Percentiles rank a stretch among this genome's conserved stretches.
Evolutionary conservation across 2,888 invertebrate species (phyloP).

Genomic region (Ganaspis brasiliensis): DNA sequence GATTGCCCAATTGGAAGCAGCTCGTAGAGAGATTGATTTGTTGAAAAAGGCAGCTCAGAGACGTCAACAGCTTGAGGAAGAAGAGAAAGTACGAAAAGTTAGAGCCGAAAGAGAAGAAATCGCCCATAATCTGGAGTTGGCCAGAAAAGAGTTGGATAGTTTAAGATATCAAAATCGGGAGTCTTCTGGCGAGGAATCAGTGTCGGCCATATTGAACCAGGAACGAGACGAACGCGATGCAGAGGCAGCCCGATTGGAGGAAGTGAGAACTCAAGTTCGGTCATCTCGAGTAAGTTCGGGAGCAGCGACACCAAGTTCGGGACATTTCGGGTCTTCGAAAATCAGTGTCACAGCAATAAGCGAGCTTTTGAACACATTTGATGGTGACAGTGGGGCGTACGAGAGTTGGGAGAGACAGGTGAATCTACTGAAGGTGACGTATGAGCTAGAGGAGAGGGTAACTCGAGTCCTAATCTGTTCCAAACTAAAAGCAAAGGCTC

Average conservation of each 20-base stretch:
- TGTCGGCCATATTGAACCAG: neutral
- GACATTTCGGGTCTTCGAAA: neutral
- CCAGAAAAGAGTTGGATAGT: neutral
- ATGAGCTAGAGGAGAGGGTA: neutral
- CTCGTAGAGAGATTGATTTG: neutral
- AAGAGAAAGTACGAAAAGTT: neutral
- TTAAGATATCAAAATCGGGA: neutral
- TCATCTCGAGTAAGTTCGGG: neutral
- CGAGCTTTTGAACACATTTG: neutral
- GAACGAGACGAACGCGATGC: neutral
- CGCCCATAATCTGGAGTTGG: neutral
- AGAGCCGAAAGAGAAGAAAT: neutral
- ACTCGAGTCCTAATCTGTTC: conserved; percentile 28
- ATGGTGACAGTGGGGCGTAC: neutral
- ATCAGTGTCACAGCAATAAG: neutral
- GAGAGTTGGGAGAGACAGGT: conserved; percentile 34
- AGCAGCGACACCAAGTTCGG: neutral
- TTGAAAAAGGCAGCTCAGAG: neutral
- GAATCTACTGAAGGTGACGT: conserved; percentile 18
- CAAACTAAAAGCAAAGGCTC: conserved; percentile 43
- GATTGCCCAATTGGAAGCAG: neutral
- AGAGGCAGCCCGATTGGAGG: neutral
- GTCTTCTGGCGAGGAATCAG: neutral
- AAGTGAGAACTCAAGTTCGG: neutral
- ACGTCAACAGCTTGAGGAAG: neutral